Conservation (phyloP, 2,113 vertebrate species). For the Ictalurus furcatus region DNA sequence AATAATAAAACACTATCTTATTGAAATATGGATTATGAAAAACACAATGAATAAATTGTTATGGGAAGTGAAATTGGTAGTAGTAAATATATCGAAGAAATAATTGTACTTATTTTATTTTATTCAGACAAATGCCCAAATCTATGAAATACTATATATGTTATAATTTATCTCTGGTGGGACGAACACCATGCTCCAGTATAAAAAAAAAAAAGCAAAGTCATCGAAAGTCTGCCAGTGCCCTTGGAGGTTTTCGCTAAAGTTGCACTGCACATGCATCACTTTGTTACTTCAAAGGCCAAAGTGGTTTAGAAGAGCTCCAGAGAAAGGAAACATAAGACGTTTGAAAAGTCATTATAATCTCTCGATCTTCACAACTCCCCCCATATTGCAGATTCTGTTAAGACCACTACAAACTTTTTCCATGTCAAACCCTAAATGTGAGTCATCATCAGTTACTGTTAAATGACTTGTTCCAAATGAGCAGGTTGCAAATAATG, state of each 20-base stretch:
- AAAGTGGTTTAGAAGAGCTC: conserved; percentile 21
- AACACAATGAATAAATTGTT: not conserved
- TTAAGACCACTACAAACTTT: conserved; percentile 4
- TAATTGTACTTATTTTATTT: not conserved
- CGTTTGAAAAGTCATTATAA: not conserved
- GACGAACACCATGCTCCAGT: not conserved
- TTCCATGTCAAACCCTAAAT: conserved; percentile 6
- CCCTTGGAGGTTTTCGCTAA: not conserved
- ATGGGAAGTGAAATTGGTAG: not conserved
- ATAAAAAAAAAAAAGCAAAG: not conserved
- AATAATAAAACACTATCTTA: not conserved
- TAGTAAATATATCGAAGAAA: not conserved
- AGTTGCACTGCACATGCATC: conserved; percentile 15
- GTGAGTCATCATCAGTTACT: not conserved
- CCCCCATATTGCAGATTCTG: not conserved
- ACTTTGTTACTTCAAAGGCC: not conserved
- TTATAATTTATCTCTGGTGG: not conserved
- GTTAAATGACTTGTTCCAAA: not conserved
- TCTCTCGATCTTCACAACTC: not conserved
- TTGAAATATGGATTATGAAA: not conserved
- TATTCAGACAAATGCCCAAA: not conserved
- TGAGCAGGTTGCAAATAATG: not conserved
- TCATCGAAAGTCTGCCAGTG: not conserved
- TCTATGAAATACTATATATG: not conserved
- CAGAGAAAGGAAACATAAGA: conserved; percentile 9